Conservation (phyloP, 2,113 vertebrate species). For the Pleuronectes platessa region DNA sequence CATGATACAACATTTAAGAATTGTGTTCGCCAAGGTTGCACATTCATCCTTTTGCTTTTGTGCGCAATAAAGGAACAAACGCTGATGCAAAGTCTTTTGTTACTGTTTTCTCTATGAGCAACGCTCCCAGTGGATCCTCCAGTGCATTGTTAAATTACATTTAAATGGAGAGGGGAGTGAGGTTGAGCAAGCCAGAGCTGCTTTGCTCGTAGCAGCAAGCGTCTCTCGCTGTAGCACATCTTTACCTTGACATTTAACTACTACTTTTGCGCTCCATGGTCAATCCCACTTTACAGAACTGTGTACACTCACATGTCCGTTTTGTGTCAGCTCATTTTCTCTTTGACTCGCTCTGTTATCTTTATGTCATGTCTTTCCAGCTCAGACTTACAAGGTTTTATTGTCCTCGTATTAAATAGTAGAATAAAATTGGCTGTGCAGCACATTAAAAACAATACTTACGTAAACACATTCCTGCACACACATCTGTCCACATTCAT, state of each 20-base stretch:
- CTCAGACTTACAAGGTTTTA: too few species aligned
- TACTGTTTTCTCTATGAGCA: conserved; percentile 28
- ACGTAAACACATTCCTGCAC: too few species aligned
- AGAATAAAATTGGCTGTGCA: too few species aligned
- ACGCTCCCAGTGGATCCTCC: conserved; percentile 1
- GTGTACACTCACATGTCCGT: conserved; percentile 12
- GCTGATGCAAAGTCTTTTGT: conserved; percentile 15
- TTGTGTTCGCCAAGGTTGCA: not conserved
- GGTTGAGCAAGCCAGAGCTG: conserved; percentile 10
- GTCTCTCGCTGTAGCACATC: conserved; percentile 2
- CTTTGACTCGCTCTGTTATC: conserved; percentile 5
- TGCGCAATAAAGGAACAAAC: not conserved
- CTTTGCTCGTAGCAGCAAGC: conserved; percentile 52
- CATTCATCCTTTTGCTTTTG: not conserved
- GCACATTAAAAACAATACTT: too few species aligned
- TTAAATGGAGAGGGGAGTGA: not conserved
- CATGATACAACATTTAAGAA: not conserved
- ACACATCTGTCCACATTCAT: too few species aligned
- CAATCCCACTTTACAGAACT: conserved; percentile 12
- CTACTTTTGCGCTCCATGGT: conserved; percentile 19
- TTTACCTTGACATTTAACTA: conserved; percentile 6
- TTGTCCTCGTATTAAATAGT: too few species aligned
- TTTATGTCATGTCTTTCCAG: not conserved
- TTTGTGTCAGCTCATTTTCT: conserved; percentile 2
- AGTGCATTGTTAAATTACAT: conserved; percentile 17